Evolutionary conservation across 2,113 vertebrate genomes (phyloP).

Genomic region (Lepisosteus osseus): DNA sequence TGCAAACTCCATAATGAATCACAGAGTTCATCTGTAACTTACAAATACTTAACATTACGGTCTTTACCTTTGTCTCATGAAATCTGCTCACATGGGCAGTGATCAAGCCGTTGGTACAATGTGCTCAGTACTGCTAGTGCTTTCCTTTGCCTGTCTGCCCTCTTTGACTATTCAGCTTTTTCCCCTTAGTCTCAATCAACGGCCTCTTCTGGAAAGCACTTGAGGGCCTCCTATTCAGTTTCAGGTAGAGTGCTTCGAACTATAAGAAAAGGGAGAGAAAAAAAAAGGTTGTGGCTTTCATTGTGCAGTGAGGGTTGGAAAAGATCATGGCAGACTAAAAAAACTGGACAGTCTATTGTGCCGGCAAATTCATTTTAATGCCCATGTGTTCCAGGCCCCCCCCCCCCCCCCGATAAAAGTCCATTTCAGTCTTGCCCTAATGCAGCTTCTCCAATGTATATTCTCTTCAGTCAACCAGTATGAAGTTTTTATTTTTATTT

Average conservation of each 20-base stretch:
- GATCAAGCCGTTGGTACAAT: neutral
- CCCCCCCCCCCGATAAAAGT: no score
- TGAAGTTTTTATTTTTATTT: no score
- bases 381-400: neutral
- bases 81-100: neutral
- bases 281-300: constrained; percentile 65
- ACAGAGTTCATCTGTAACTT: neutral
- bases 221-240: constrained; percentile 68
- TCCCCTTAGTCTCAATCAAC: constrained; percentile 55
- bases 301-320: constrained; percentile 64
- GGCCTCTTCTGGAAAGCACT: constrained; percentile 48
- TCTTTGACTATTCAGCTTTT: constrained; percentile 27
- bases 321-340: constrained; percentile 53
- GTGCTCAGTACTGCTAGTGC: neutral
- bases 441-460: no score
- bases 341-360: neutral
- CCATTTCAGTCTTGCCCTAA: no score
- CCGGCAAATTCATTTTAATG: neutral
- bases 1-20: neutral
- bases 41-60: neutral
- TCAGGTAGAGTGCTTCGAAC: constrained; percentile 66
- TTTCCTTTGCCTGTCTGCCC: constrained; percentile 36
- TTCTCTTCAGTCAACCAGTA: no score
- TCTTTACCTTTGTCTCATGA: neutral
- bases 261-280: constrained; percentile 37